Evolutionary conservation across 2,113 vertebrate species (phyloP), one percentile per base, ranked within the genome.

Genomic region (Colistium nudipinnis): DNA sequence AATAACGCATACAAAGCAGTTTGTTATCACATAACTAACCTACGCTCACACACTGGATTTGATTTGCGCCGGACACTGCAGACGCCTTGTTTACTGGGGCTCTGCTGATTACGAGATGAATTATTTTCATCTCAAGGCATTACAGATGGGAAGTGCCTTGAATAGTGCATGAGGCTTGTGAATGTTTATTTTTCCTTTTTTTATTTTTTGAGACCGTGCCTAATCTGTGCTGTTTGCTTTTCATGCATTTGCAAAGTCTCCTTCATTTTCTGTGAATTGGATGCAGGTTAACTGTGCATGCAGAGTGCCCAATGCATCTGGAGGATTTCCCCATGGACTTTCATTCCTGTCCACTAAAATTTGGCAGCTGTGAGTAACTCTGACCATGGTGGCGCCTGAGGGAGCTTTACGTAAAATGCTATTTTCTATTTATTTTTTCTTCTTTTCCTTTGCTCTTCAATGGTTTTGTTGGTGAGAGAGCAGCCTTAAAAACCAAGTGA

Each of bases 301-400:
- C 97, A 59, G 97, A 99, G 93, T 99, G 97, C 86, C 97, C 97
- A 55, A 99, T 99, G 97, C 97, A 99, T 87, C 94, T 99, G 87
- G 97, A 99, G 85, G 97, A 98, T 88, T 99, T 99, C 86, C 97
- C 97, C 65, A 99, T 99, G 97, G 97, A 99, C 91, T 97, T 96
- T 69, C 97, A 99, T 86, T 97, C 97, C 5, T 99, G 97, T 87
- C 97, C 97, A 54, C 92, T 99, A 84, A 99, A 98, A 93, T 99
- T 99, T 90, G 97, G 97, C 93, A 99, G 97, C 94, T 99, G 97
- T 99, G 94, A 98, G 97, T 98, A 94, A 69, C 62, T 76, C 63
- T 62, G 17, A 19, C 80, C 73, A 76, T 68, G 57, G 68, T 82
- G 56, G 54, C 20, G 48, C 76, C 57, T 59, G 22, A 73, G 81